Conservation (phyloP, 2,888 invertebrate species). For the Hanleya hanleyi region DNA sequence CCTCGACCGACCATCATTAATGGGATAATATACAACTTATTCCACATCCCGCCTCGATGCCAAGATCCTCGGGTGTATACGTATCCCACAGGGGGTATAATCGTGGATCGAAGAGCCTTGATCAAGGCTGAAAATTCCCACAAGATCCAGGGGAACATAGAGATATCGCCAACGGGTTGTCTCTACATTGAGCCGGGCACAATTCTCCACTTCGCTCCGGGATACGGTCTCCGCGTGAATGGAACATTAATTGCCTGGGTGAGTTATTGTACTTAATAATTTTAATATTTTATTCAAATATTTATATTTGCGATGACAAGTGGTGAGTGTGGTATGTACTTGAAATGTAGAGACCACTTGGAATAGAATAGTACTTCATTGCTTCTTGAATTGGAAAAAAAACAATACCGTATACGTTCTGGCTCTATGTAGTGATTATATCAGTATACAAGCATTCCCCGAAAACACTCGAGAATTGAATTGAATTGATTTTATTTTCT, state of each 20-base stretch:
- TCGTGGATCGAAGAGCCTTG: constrained; percentile 45
- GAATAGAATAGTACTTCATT: too few species aligned
- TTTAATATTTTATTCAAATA: too few species aligned
- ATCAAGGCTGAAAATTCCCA: constrained; percentile 55
- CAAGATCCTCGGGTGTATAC: constrained; percentile 43
- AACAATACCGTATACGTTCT: too few species aligned
- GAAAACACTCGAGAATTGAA: too few species aligned
- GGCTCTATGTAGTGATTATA: too few species aligned
- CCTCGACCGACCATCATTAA: constrained; percentile 52
- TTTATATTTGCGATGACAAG: too few species aligned
- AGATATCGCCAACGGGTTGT: constrained; percentile 55
- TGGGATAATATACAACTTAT: constrained; percentile 56
- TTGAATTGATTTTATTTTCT: too few species aligned
- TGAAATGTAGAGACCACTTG: too few species aligned
- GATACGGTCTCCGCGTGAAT: constrained; percentile 93
- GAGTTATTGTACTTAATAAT: constrained; percentile 76
- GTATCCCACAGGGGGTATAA: constrained; percentile 37
- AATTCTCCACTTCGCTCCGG: constrained; percentile 90
- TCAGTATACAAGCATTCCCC: too few species aligned
- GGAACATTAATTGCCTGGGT: constrained; percentile 93
- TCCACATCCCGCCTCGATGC: constrained; percentile 52
- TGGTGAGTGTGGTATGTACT: too few species aligned
- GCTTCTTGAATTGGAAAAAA: too few species aligned
- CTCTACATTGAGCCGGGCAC: constrained; percentile 93
- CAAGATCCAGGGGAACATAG: constrained; percentile 53